Percentiles rank a stretch among this genome's conserved stretches.
Evolutionary conservation across 2,797 vertebrate genomes (phyloP).

Genomic region (Syngnathus rostellatus): DNA sequence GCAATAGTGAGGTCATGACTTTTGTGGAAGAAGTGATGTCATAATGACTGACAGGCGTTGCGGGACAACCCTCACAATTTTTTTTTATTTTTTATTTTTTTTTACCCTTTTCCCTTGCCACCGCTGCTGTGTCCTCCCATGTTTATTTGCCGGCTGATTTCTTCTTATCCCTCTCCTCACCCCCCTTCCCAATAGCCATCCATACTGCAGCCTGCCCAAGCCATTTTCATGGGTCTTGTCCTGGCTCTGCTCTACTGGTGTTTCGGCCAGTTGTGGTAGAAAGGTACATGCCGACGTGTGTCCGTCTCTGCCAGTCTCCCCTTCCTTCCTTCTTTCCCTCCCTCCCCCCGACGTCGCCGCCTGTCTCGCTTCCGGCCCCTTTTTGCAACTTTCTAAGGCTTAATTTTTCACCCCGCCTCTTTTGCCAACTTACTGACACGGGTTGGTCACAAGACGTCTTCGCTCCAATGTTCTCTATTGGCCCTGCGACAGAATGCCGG

Average conservation of each 20-base stretch:
- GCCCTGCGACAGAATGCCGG: background rate
- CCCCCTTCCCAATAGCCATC: slow-evolving; percentile 90
- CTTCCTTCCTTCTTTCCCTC: background rate
- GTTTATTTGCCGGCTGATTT: slow-evolving; percentile 61
- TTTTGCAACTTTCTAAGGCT: background rate
- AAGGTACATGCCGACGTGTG: slow-evolving; percentile 79
- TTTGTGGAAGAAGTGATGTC: background rate
- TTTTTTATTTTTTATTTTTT: background rate
- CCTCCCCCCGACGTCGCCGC: background rate
- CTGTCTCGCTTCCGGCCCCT: background rate
- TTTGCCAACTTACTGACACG: background rate
- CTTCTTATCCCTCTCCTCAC: slow-evolving; percentile 46
- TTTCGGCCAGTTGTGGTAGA: slow-evolving; percentile 99
- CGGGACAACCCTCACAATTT: background rate
- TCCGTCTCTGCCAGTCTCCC: slow-evolving; percentile 15
- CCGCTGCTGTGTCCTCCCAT: slow-evolving; percentile 53
- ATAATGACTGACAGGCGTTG: slow-evolving; percentile 12
- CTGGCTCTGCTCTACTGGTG: slow-evolving; percentile 99
- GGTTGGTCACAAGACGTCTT: background rate
- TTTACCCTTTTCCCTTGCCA: slow-evolving; percentile 9
- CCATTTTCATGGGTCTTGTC: slow-evolving; percentile 99
- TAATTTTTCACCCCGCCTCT: background rate
- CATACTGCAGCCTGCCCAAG: slow-evolving; percentile 99
- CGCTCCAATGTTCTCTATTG: background rate
- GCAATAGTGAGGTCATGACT: background rate